A percentile compares a stretch with the other conserved stretches of the same genome.
phyloP scores from a whole-genome alignment of 2,797 vertebrate species.

The Galagoides demidoff region DNA sequence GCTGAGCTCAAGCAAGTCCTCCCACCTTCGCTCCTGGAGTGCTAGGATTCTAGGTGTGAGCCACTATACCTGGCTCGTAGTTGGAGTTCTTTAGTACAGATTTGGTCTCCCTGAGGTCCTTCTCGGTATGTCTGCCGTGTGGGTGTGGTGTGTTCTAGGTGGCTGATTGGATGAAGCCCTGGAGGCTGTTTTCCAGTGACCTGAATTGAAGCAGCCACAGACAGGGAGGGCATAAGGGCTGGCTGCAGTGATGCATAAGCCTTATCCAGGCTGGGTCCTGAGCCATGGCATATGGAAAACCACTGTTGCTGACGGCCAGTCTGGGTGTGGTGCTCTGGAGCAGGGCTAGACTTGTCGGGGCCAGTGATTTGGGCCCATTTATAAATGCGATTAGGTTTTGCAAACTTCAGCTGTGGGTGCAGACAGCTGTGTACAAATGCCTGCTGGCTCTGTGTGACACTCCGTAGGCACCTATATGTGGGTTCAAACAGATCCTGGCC shows the following conservation, averaged over 20 bases:
- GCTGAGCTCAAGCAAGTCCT: too few species aligned
- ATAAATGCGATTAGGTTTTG: background rate
- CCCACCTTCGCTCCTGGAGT: too few species aligned
- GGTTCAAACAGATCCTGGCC: accelerated
- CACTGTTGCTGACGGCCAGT: background rate
- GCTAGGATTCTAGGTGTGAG: too few species aligned
- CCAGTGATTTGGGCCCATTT: background rate
- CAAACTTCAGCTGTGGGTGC: background rate
- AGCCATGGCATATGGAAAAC: background rate
- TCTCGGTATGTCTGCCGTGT: background rate
- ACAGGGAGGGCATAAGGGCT: background rate
- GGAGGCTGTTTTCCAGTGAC: background rate
- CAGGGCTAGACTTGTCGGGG: background rate
- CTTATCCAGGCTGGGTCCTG: background rate
- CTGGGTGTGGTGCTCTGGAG: background rate
- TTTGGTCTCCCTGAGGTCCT: background rate
- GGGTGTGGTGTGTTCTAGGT: background rate
- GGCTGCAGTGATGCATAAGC: accelerated
- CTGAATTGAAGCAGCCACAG: background rate
- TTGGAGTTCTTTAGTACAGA: background rate
- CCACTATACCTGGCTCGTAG: too few species aligned
- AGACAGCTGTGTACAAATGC: background rate
- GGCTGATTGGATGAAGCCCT: too few species aligned
- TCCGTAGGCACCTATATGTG: background rate
- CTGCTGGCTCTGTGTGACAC: background rate